Conservation (phyloP, 1,140 invertebrate species). For the Drosophila burlai region DNA sequence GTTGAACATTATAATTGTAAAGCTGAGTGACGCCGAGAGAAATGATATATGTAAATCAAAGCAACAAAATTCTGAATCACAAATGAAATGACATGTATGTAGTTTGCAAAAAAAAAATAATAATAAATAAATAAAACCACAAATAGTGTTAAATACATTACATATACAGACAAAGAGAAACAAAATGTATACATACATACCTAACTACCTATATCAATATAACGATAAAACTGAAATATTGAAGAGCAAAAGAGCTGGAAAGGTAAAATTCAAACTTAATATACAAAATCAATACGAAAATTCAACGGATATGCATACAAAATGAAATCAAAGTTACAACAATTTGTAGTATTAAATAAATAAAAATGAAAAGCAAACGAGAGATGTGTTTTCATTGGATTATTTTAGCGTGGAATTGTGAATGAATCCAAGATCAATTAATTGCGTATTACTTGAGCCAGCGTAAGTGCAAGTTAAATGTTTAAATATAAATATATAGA, state of each 20-base stretch:
- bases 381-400: neutral
- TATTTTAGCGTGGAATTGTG: too few relatives aligned
- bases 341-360: slow-evolving; percentile 56
- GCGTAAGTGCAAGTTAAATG: slow-evolving; percentile 20
- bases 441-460: slow-evolving; percentile 11
- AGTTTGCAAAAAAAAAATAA: slow-evolving; percentile 22
- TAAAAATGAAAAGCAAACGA: slow-evolving; percentile 39
- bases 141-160: slow-evolving; percentile 50
- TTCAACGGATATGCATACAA: slow-evolving; percentile 44
- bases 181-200: slow-evolving; percentile 33
- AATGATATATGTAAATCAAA: slow-evolving; percentile 6
- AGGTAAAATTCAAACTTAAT: slow-evolving; percentile 17
- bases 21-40: slow-evolving; percentile 8
- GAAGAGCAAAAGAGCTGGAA: neutral
- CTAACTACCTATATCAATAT: slow-evolving; percentile 59
- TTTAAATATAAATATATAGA: neutral
- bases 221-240: slow-evolving; percentile 38
- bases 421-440: neutral
- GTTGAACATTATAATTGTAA: slow-evolving; percentile 13
- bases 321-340: slow-evolving; percentile 51
- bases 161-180: slow-evolving; percentile 38
- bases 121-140: slow-evolving; percentile 14
- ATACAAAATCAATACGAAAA: slow-evolving; percentile 17
- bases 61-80: slow-evolving; percentile 40
- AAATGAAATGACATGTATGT: slow-evolving; percentile 51